These are phyloP conservation scores for Microcebus murinus DNA, from an alignment of 2,113 vertebrate genomes.

Conservation along the genomic window DNA sequence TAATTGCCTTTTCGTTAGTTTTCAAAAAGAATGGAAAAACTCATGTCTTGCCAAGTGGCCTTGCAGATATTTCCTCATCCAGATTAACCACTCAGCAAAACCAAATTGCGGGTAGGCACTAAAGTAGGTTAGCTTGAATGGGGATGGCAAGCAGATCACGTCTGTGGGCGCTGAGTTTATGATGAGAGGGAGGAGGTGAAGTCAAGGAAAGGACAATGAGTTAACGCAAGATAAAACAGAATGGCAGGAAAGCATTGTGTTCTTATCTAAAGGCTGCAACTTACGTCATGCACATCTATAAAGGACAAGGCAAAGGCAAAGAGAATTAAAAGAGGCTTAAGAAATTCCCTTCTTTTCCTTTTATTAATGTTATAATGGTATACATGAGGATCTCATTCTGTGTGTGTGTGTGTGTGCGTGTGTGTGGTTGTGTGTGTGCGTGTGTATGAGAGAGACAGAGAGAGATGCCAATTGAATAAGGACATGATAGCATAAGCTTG, in stretches of 20 bases:
- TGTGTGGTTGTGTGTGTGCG: not conserved
- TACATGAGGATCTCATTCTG: not conserved
- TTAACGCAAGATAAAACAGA: constrained; percentile 31
- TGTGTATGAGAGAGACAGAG: not conserved
- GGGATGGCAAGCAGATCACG: not conserved
- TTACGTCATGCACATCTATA: not conserved
- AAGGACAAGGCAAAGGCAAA: constrained; percentile 29
- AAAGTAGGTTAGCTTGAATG: constrained; percentile 36
- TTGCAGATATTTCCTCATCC: constrained; percentile 69
- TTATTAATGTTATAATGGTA: not conserved
- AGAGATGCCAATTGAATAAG: not conserved
- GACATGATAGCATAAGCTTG: not conserved
- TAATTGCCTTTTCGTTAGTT: constrained; percentile 76
- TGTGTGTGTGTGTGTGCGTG: not conserved
- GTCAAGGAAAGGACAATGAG: constrained; percentile 13
- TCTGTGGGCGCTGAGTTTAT: not conserved
- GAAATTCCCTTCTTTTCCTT: not conserved
- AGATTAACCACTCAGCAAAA: constrained; percentile 74
- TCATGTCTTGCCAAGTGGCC: constrained; percentile 61
- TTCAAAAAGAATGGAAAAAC: constrained; percentile 74
- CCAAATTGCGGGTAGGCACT: not conserved
- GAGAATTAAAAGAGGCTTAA: not conserved
- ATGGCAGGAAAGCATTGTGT: not conserved
- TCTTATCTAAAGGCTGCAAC: not conserved
- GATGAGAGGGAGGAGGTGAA: not conserved